These are phyloP conservation scores for Epizoanthus fatuus DNA, from an alignment of 92 coral and sea anemone species.

Conservation along the genomic window DNA sequence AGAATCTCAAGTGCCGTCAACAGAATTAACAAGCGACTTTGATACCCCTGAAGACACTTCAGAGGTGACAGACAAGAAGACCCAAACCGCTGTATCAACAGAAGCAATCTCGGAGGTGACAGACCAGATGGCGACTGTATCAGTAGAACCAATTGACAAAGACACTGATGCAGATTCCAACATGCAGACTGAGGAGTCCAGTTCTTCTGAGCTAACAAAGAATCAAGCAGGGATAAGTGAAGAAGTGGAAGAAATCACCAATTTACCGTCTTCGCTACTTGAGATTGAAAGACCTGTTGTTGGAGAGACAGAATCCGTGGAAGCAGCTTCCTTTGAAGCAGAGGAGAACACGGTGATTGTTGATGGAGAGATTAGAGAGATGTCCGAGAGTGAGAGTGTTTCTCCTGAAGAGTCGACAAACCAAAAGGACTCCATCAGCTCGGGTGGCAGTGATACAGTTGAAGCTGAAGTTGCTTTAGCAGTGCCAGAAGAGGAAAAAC, in stretches of 20 bases:
- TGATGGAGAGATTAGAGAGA: neutral
- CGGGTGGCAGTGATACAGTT: neutral
- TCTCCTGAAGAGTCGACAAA: neutral
- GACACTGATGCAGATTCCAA: neutral
- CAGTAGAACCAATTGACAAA: neutral
- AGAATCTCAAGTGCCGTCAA: no score
- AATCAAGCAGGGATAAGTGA: neutral
- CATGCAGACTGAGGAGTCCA: neutral
- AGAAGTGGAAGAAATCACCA: neutral
- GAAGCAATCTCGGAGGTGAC: no score
- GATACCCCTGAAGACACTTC: no score
- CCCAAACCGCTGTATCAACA: no score
- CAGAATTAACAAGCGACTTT: no score
- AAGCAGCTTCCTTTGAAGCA: neutral
- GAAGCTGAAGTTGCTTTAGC: neutral
- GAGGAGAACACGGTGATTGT: neutral
- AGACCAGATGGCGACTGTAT: neutral
- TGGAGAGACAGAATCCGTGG: neutral
- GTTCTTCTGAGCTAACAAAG: neutral
- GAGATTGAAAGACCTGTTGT: neutral
- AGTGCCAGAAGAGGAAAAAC: slow-evolving; percentile 25
- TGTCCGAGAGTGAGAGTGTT: neutral
- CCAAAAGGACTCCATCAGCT: neutral
- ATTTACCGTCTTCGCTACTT: neutral
- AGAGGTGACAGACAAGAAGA: no score